Conservation (phyloP, 2,113 vertebrate genomes). For the Mormyrus lacerda region DNA sequence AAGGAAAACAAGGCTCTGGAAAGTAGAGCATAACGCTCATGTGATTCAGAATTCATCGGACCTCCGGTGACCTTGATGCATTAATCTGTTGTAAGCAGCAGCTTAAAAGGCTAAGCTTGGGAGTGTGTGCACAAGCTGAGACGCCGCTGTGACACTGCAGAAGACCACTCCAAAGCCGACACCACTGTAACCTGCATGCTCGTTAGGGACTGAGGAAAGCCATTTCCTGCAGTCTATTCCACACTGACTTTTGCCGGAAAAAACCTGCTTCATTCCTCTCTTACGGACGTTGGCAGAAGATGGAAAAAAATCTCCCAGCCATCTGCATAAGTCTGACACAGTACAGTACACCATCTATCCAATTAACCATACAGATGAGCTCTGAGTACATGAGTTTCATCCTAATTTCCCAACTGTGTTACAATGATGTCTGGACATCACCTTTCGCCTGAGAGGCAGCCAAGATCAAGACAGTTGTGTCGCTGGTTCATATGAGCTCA, state of each 20-base stretch:
- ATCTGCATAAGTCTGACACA: not conserved
- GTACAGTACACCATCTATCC: not conserved
- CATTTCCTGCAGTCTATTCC: not conserved
- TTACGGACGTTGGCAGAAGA: not conserved
- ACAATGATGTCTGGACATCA: not conserved
- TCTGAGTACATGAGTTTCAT: not conserved
- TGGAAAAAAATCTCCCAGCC: not conserved
- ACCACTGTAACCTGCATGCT: not conserved
- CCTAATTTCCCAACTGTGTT: not conserved
- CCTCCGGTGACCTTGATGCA: slow-evolving; percentile 22
- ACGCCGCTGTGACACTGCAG: slow-evolving; percentile 13
- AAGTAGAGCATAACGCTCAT: slow-evolving; percentile 20
- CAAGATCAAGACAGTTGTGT: not conserved
- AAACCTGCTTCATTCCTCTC: not conserved
- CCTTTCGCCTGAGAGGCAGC: not conserved
- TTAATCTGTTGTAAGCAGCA: slow-evolving; percentile 24
- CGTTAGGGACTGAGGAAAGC: not conserved
- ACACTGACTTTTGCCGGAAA: not conserved
- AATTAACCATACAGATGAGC: not conserved
- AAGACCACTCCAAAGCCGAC: not conserved
- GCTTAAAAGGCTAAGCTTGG: slow-evolving; percentile 13
- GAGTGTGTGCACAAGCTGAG: slow-evolving; percentile 12
- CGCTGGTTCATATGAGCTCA: not conserved
- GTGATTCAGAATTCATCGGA: slow-evolving; percentile 24
- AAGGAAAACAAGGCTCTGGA: not conserved